Percentiles rank a stretch among this genome's conserved stretches.
Conservation (phyloP, 2,797 vertebrate species). For the Coilia nasus region DNA sequence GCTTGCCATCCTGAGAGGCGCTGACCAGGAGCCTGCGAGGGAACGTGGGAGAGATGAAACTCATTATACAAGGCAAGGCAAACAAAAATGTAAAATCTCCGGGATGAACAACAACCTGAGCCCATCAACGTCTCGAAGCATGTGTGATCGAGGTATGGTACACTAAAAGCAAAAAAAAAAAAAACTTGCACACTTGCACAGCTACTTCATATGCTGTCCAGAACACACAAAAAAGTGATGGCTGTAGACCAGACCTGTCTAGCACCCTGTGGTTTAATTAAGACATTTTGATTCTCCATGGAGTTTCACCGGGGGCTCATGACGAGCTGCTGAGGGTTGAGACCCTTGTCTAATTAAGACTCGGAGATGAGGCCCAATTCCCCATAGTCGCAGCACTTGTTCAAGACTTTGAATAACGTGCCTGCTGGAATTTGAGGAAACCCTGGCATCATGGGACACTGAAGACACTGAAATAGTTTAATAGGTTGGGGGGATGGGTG, state of each 20-base stretch:
- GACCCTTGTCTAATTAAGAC: slow-evolving; percentile 15
- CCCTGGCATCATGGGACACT: background rate
- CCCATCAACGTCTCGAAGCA: background rate
- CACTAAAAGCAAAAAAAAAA: background rate
- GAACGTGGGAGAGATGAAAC: slow-evolving; percentile 21
- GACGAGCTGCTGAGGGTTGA: background rate
- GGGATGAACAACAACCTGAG: background rate
- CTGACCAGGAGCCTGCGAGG: slow-evolving; percentile 92
- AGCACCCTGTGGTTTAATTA: background rate
- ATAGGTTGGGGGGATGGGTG: background rate
- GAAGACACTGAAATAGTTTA: background rate
- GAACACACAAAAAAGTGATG: background rate
- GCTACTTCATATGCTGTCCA: background rate
- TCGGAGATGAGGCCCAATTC: background rate
- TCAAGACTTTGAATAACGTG: no score
- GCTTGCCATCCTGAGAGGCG: slow-evolving; percentile 98
- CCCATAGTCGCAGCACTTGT: no score
- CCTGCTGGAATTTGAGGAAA: background rate
- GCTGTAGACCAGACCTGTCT: background rate
- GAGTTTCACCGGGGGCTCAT: background rate
- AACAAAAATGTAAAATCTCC: background rate
- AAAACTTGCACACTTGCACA: background rate
- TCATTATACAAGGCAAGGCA: background rate
- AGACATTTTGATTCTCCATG: background rate
- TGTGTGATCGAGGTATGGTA: background rate